phyloP scores from a whole-genome alignment of 2,113 vertebrate species.

The Aspidoscelis tigris region DNA sequence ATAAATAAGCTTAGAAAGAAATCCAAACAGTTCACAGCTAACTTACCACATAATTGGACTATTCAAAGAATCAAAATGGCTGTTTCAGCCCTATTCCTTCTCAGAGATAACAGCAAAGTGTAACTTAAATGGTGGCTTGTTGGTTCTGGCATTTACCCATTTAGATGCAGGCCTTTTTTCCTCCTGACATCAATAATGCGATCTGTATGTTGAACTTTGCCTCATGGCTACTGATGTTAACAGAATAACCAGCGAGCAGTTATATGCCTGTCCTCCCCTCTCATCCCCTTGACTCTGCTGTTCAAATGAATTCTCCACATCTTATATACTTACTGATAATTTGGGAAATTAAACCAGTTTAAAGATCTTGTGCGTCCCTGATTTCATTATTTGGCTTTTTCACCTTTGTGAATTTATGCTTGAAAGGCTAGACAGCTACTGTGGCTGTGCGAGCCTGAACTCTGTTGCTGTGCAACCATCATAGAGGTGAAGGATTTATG shows the following conservation, averaged over 20 bases:
- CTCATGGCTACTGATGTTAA: neutral
- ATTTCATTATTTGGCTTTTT: neutral
- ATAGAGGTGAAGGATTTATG: neutral
- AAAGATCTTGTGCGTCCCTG: neutral
- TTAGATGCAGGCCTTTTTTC: neutral
- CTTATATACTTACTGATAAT: neutral
- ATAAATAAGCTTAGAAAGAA: too few species aligned
- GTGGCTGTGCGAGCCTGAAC: neutral
- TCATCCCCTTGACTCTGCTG: neutral
- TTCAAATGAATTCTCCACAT: neutral
- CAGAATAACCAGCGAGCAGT: neutral
- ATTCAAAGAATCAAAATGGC: neutral
- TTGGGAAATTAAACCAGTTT: neutral
- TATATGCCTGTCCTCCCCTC: neutral
- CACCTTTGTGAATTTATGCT: neutral
- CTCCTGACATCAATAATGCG: neutral
- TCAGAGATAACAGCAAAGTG: neutral
- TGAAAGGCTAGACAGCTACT: neutral
- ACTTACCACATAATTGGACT: neutral
- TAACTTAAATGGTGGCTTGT: neutral
- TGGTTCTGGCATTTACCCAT: neutral
- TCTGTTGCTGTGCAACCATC: neutral
- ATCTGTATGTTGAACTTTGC: conserved; percentile 14
- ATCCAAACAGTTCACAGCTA: too few species aligned
- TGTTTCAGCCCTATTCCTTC: neutral